Percentiles rank a stretch among this genome's conserved stretches.
Evolutionary conservation across 1,140 invertebrate genomes (phyloP).

Genomic region (Nylanderia fulva): DNA sequence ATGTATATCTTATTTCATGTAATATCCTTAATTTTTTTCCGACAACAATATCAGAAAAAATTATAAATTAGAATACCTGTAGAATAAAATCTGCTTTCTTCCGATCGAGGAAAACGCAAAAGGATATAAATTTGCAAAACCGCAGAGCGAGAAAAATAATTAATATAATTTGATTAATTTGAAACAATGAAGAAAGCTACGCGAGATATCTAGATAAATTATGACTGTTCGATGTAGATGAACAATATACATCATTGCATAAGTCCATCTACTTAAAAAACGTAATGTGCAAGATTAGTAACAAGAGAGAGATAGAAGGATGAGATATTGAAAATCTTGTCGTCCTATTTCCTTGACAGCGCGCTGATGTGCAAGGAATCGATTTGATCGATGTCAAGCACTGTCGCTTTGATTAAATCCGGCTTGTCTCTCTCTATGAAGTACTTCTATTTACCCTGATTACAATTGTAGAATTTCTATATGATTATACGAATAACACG

Average conservation of each 20-base stretch:
- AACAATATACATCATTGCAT: constrained; percentile 54
- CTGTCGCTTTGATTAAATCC: constrained; percentile 35
- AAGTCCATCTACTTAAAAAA: constrained; percentile 53
- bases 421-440: constrained; percentile 5
- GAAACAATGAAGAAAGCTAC: constrained; percentile 48
- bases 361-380: constrained; percentile 25
- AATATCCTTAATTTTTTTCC: background rate
- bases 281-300: background rate
- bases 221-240: constrained; percentile 46
- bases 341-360: constrained; percentile 34
- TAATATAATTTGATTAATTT: constrained; percentile 60
- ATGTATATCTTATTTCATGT: constrained; percentile 13
- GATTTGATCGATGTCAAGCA: constrained; percentile 46
- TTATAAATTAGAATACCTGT: constrained; percentile 42
- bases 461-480: constrained; percentile 1
- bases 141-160: constrained; percentile 17
- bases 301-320: background rate
- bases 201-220: constrained; percentile 51
- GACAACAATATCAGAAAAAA: constrained; percentile 9
- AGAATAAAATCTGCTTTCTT: background rate
- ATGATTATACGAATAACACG: background rate
- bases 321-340: constrained; percentile 24
- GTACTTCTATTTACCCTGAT: background rate
- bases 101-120: background rate
- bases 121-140: background rate